Evolutionary conservation across 2,888 invertebrate species (phyloP).

Genomic region (Drosophila pegasa): DNA sequence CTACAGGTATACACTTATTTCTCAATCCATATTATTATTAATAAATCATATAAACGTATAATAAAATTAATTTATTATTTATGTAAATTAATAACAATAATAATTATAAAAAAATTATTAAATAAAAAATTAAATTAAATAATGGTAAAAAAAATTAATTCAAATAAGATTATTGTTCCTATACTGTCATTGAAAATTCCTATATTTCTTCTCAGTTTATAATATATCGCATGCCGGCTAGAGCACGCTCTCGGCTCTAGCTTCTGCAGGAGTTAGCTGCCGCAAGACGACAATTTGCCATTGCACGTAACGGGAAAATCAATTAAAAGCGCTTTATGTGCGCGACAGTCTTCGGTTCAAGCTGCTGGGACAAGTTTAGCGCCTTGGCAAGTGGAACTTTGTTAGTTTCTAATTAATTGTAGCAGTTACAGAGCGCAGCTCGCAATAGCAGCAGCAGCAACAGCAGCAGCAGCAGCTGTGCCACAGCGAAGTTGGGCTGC

Average conservation of each 20-base stretch:
- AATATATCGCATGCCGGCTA: neutral
- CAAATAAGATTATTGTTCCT: no score
- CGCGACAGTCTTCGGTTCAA: slow-evolving; percentile 69
- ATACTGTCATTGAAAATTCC: no score
- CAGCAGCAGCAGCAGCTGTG: slow-evolving; percentile 51
- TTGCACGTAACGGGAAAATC: slow-evolving; percentile 78
- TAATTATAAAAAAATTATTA: no score
- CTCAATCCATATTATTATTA: no score
- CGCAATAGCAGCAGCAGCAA: neutral
- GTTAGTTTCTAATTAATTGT: slow-evolving; percentile 80
- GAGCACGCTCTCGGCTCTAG: slow-evolving; percentile 1
- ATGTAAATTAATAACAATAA: no score
- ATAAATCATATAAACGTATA: no score
- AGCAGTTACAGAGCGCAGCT: slow-evolving; percentile 64
- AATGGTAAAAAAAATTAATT: no score
- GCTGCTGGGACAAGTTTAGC: slow-evolving; percentile 65
- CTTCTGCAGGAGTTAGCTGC: slow-evolving; percentile 28
- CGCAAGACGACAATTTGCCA: slow-evolving; percentile 57
- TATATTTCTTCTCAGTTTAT: neutral
- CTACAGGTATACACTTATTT: no score
- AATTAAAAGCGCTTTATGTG: slow-evolving; percentile 80
- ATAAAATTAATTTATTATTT: no score
- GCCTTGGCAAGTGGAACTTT: slow-evolving; percentile 78
- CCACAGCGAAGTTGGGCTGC: slow-evolving; percentile 2
- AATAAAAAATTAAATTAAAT: no score